These are phyloP conservation scores for Julus scanicus DNA, from an alignment of 2,888 invertebrate species.

Conservation along the genomic window DNA sequence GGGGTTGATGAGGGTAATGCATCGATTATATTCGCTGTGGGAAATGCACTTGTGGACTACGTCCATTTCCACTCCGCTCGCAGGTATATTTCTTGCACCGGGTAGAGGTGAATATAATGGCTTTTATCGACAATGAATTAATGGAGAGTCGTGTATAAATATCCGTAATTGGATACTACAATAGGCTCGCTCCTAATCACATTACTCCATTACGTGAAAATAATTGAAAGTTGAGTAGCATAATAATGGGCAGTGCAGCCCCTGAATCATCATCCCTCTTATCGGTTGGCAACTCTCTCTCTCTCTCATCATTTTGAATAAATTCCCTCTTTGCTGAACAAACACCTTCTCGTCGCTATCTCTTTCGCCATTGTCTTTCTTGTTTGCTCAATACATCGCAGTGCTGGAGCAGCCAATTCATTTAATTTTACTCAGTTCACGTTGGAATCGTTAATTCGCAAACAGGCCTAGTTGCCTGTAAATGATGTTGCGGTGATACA, in stretches of 20 bases:
- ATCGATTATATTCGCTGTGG: conserved; percentile 34
- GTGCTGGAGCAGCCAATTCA: not conserved
- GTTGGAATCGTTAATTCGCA: not conserved
- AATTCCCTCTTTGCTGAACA: conserved; percentile 43
- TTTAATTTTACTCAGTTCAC: not conserved
- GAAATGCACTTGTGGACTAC: conserved; percentile 13
- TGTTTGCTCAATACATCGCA: conserved; percentile 25
- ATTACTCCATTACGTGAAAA: conserved; percentile 44
- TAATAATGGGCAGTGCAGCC: conserved; percentile 43
- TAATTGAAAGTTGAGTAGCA: conserved; percentile 47
- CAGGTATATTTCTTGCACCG: conserved; percentile 16
- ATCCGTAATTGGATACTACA: conserved; percentile 45
- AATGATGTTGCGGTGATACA: not conserved
- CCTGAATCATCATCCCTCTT: conserved; percentile 41
- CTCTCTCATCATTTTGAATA: conserved; percentile 21
- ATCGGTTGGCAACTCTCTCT: conserved; percentile 12
- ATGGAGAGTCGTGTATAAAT: conserved; percentile 43
- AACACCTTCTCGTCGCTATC: conserved; percentile 36
- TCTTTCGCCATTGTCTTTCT: conserved; percentile 34
- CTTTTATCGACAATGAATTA: conserved; percentile 43
- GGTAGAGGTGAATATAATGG: conserved; percentile 34
- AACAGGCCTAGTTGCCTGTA: not conserved
- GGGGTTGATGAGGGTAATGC: not conserved
- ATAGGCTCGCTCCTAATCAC: conserved; percentile 23
- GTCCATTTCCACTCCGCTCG: conserved; percentile 19